Evolutionary conservation across 2,797 vertebrate genomes (phyloP).

Genomic region (Euphonia xanthogaster): DNA sequence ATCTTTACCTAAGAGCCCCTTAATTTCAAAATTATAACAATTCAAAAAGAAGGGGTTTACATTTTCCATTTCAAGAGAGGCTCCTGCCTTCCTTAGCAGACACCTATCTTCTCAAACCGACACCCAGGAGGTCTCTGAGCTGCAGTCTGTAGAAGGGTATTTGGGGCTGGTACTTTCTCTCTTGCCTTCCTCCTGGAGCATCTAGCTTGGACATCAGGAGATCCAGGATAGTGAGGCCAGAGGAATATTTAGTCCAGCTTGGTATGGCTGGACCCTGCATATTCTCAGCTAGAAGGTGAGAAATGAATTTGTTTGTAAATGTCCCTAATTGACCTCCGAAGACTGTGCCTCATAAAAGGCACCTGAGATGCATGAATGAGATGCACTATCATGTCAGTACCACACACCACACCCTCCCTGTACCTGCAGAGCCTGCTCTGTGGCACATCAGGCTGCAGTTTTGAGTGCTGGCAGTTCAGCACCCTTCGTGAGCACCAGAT

Average conservation of each 20-base stretch:
- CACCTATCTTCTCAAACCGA: too few species aligned
- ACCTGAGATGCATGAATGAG: background rate
- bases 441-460: background rate
- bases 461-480: background rate
- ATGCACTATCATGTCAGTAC: background rate
- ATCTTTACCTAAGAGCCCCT: too few species aligned
- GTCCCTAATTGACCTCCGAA: background rate
- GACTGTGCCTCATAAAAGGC: background rate
- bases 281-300: background rate
- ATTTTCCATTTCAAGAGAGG: too few species aligned
- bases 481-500: background rate
- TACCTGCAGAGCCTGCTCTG: background rate
- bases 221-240: background rate
- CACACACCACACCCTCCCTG: background rate
- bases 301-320: background rate
- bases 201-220: background rate
- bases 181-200: background rate
- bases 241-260: background rate
- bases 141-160: background rate
- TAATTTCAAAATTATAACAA: too few species aligned
- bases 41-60: too few species aligned
- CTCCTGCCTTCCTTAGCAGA: too few species aligned
- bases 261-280: background rate
- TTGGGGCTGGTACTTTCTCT: background rate
- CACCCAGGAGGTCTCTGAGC: background rate